Evolutionary conservation across 2,888 invertebrate species (phyloP), one percentile per base, ranked within the genome.

Genomic region (Ectemnius lituratus): DNA sequence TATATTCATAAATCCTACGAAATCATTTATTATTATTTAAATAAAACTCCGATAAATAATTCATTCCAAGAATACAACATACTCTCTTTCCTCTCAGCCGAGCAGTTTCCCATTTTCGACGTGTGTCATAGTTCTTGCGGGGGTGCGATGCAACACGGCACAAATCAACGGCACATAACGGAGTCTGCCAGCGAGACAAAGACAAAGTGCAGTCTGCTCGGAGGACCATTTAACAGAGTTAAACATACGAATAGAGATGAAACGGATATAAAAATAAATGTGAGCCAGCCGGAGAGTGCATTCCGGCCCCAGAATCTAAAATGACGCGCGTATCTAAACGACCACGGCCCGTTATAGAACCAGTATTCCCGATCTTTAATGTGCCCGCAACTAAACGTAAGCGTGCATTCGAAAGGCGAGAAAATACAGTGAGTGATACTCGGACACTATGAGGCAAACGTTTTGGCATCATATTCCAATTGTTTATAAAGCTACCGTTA

Each of bases 251-350:
- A 79, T 81, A 83, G 76, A 81, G 82, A 79, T 76, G 73, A 74
- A 69, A 70, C 73, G 66, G 75, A 71, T 75, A 75, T 75, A 76
- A 73, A 76, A 81, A 81, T 83, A 83, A 83, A 82, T 76, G 81
- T 71, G 76, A 73, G 60, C 76, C 66, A 65, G 58, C 52, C 66
- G 67, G 69, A 79, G 69, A 79, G 79, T 81, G 79, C 83, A 82
- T 82, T 83, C 82, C 83, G 63, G 66, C 46, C 20, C 45, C 28
- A 74, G 81, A 71, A 74, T 69, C 74, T 76, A 72, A 77, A 81
- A 81, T 83, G 78, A 83, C 70, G 65, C 70, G 59, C 78, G 75
- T 82, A 82, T 82, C 82, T 83, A 83, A 82, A 82, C 76, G 74
- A 74, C 66, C 65, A 3, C 66, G 47, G 13, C 73, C 65, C 68